Base-by-base conservation (phyloP, 2,797 vertebrate genomes). In the Parotocinclus haroldoi region DNA sequence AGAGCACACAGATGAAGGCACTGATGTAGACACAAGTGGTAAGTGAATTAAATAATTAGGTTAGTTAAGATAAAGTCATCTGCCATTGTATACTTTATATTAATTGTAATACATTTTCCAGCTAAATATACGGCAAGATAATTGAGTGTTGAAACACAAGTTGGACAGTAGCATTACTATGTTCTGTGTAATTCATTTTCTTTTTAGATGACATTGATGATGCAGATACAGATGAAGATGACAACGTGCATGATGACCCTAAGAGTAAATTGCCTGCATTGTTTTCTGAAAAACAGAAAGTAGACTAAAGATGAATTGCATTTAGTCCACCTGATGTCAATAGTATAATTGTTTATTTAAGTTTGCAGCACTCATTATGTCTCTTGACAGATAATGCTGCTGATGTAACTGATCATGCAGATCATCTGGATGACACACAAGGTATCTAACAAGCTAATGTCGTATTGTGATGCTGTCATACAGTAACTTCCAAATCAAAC, bases 361-460 rank as follows among this genome's bases (percentile, higher is more conserved):
- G 27, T 27, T 27, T 27, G 5, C 2, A 27, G 27, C 27, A 2
- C 27, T 27, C 2, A 27, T 27, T 9, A 53, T 71, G 39, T 40
- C 0, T 76, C 49, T 62, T 67, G 17, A 50, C 66, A 86, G 83
- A 5, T 1, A 13, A 37, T 4, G 45, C 69, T 59, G 45, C 66
- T 44, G 49, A 69, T 36, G 36, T 50, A 44, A 46, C 61, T 1
- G 77, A 76, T 9, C 50, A 75, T 36, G 37, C 44, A 10, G 74
- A 79, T 61, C 66, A 74, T 55, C 7, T 57, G 36, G 80, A 82
- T 19, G 76, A 83, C 65, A 72, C 74, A 66, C 54, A 72, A 27
- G 60, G 69, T 63, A 44, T 63, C 38, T 16, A 14, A 13, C 17
- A 37, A 9, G 4, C 4, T 19, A 37, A 3, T 46, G 7, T 37